Evolutionary conservation across 1,140 invertebrate genomes (phyloP), one percentile per base, ranked within the genome.

Genomic region (Thaumatotibia leucotreta): DNA sequence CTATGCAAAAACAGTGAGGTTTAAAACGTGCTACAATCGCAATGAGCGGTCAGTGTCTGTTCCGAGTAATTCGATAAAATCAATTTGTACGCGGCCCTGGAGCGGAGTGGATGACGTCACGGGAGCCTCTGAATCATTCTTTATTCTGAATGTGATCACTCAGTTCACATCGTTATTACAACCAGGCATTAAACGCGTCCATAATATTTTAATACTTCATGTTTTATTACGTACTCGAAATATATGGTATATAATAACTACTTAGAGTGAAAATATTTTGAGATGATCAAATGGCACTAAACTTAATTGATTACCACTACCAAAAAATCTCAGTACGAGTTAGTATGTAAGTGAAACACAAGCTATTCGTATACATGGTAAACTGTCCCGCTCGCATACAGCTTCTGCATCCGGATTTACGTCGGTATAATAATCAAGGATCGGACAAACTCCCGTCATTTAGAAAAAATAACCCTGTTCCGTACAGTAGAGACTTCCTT

Each of bases 71-170:
- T 54, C 22, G 50, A 54, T 58, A 61, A 65, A 23, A 49, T 22
- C 61, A 67, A 67, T 67, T 67, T 67, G 61, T 29, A 27, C 32
- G 54, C 52, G 54, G 54, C 52, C 33, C 27, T 33, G 64, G 17
- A 31, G n/a, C 49, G 32, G 33, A 50, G 14, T 39, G 33, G 1
- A 33, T 67, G 65, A 67, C 65, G 65, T 63, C 73, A 80, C 69
- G 69, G 74, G 73, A 75, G 61, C 71, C n/a, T 62, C 66, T 78
- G 76, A 79, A 74, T 80, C 71, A 82, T 74, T 11, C 8, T 76
- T 61, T 68, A 72, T 29, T 65, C 32, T 31, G 31, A n/a, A 54
- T 29, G 29, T 27, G 33, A 32, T 29, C 24, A 52, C 27, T 29
- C 63, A 33, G 27, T 20, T 32, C 39, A 45, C 39, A 45, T 45